A percentile compares a stretch with the other conserved stretches of the same genome.
phyloP scores from a whole-genome alignment of 30 jellyfish, hydroid and myxozoan genomes.

The Haliclystus octoradiatus region DNA sequence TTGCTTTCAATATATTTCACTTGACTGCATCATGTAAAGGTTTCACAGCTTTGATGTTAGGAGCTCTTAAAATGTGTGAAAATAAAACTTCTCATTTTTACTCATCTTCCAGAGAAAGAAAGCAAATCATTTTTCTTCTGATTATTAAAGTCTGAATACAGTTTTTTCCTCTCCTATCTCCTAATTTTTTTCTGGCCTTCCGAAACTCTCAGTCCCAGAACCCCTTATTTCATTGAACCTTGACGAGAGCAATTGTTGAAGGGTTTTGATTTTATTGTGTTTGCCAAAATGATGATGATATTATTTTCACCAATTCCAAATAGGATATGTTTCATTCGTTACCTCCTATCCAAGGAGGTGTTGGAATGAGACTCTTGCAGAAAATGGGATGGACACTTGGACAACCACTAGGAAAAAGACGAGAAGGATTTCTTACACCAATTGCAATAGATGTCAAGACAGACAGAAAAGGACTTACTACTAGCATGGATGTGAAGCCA shows the following conservation, averaged over 20 bases:
- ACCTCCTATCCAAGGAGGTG: slow-evolving; percentile 79
- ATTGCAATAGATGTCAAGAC: slow-evolving; percentile 39
- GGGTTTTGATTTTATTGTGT: neutral
- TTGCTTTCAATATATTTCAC: neutral
- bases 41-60: too few relatives aligned
- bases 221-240: too few relatives aligned
- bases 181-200: too few relatives aligned
- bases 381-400: slow-evolving; percentile 98
- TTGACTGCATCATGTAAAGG: too few relatives aligned
- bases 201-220: too few relatives aligned
- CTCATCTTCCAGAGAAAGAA: too few relatives aligned
- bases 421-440: slow-evolving; percentile 60
- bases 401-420: slow-evolving; percentile 79
- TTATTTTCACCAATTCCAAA: too few relatives aligned
- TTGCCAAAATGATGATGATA: neutral
- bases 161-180: neutral
- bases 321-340: slow-evolving; percentile 79
- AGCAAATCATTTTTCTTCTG: too few relatives aligned
- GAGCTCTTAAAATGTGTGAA: too few relatives aligned
- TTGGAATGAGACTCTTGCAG: slow-evolving; percentile 70
- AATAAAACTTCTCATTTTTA: too few relatives aligned
- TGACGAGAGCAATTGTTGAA: neutral
- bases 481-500: slow-evolving; percentile 44
- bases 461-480: slow-evolving; percentile 81
- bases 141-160: too few relatives aligned